Percentiles rank a stretch among this genome's conserved stretches.
Evolutionary conservation across 2,797 vertebrate species (phyloP).

Genomic region (Dendrocincla tyrannina): DNA sequence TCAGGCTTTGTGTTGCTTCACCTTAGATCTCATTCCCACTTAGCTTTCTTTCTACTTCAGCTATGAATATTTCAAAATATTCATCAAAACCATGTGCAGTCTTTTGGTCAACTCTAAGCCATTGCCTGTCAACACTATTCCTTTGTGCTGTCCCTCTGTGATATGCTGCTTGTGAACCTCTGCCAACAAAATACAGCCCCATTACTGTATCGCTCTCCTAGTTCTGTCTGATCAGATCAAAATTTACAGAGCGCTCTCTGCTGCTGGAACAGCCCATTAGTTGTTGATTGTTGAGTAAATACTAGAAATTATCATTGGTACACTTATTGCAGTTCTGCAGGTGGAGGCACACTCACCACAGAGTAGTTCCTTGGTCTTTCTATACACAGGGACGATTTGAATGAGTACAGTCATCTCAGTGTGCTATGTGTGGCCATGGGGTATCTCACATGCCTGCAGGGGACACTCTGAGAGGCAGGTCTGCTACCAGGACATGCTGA

Average conservation of each 20-base stretch:
- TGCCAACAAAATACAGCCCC: not conserved
- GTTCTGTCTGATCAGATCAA: not conserved
- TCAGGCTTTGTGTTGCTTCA: not conserved
- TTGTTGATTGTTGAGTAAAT: not conserved
- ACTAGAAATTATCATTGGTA: not conserved
- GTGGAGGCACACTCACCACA: not conserved
- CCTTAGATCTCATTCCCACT: not conserved
- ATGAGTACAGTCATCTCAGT: accelerated
- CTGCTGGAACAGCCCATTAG: not conserved
- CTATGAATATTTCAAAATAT: not conserved
- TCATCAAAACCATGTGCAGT: not conserved
- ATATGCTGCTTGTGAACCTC: not conserved
- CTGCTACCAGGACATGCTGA: not conserved
- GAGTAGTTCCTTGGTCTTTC: not conserved
- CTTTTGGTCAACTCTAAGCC: not conserved
- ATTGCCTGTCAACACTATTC: not conserved
- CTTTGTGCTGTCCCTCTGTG: not conserved
- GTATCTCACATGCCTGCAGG: accelerated
- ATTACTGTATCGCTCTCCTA: not conserved
- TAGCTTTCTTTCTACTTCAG: not conserved
- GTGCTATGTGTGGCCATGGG: not conserved
- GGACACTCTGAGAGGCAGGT: not conserved
- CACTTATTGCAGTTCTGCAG: not conserved
- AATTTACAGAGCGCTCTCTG: not conserved
- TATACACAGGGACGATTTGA: not conserved